Conservation (phyloP, 2,113 vertebrate genomes). For the Sigmodon hispidus region DNA sequence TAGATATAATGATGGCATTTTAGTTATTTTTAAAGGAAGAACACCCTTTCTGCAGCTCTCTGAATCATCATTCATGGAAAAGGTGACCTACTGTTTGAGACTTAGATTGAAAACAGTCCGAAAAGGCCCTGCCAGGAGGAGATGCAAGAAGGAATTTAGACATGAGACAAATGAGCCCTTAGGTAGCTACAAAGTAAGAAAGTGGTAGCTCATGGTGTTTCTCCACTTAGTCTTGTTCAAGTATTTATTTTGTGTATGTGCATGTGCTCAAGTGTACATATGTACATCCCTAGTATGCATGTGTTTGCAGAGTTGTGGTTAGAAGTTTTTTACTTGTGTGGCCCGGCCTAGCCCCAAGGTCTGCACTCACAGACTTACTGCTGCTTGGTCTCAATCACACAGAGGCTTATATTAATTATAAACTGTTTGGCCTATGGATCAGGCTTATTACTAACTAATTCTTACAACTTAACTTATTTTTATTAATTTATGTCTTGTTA, state of each 20-base stretch:
- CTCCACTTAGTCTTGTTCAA: neutral
- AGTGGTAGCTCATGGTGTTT: neutral
- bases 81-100: neutral
- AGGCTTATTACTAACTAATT: no score
- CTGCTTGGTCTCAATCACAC: no score
- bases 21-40: neutral
- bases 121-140: neutral
- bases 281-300: neutral
- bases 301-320: neutral
- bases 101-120: slow-evolving; percentile 28
- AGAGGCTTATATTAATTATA: no score
- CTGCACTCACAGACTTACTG: no score
- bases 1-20: neutral
- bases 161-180: neutral
- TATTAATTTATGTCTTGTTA: no score
- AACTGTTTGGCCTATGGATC: no score
- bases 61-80: neutral
- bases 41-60: neutral
- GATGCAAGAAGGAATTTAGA: neutral
- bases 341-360: no score
- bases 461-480: no score
- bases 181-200: neutral
- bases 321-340: no score
- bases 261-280: neutral
- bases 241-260: neutral